These are phyloP conservation scores for Scaptodrosophila latifasciaeformis DNA, from an alignment of 2,888 invertebrate species.

Conservation along the genomic window DNA sequence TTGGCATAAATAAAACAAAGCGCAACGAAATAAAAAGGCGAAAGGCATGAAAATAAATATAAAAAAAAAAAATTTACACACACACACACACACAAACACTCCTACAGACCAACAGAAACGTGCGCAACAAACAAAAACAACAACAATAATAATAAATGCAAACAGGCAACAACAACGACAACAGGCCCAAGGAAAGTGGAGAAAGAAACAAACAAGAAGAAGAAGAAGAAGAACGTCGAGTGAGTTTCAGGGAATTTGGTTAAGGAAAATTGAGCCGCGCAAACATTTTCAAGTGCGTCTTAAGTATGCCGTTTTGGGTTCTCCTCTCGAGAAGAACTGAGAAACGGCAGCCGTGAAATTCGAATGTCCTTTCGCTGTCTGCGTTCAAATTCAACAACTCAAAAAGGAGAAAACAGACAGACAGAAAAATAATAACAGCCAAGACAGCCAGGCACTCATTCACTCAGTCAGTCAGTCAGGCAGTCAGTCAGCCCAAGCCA, in stretches of 20 bases:
- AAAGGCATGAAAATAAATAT: conserved; percentile 25
- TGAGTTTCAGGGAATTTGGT: too few species aligned
- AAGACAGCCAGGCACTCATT: background rate
- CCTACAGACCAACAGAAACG: conserved; percentile 28
- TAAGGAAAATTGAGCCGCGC: too few species aligned
- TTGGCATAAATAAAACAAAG: conserved; percentile 29
- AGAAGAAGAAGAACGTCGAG: conserved; percentile 5
- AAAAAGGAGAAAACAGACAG: conserved; percentile 27
- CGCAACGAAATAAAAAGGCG: conserved; percentile 29
- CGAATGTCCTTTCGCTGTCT: background rate
- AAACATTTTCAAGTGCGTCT: conserved; percentile 29
- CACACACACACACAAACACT: conserved; percentile 23
- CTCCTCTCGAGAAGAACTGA: background rate
- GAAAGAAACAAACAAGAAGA: background rate
- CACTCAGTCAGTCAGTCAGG: too few species aligned
- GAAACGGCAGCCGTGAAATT: too few species aligned
- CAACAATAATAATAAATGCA: too few species aligned
- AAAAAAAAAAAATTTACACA: conserved; percentile 14
- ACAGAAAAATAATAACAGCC: background rate
- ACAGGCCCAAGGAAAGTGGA: background rate
- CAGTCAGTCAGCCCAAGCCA: too few species aligned
- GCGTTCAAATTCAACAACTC: conserved; percentile 16
- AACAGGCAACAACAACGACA: background rate
- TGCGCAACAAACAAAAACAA: conserved; percentile 23
- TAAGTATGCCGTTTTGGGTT: conserved; percentile 33